These are phyloP conservation scores for Vespertilio murinus DNA, from an alignment of 2,797 vertebrate genomes.

Conservation along the genomic window DNA sequence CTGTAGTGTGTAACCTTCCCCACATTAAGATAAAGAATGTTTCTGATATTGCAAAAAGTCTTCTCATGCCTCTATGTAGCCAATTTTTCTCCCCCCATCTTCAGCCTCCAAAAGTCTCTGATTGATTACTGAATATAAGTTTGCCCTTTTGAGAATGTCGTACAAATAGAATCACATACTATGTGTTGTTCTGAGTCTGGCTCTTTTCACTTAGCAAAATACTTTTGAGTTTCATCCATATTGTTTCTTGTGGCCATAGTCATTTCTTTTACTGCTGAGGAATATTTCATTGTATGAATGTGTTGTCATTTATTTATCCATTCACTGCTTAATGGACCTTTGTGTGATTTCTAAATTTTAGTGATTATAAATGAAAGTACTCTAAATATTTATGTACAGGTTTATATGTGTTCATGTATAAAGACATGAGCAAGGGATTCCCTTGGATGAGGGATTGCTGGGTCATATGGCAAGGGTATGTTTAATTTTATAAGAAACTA, in stretches of 20 bases:
- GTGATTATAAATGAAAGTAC: not conserved
- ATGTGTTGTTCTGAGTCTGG: not conserved
- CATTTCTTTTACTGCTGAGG: not conserved
- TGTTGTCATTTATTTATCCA: not conserved
- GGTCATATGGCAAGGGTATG: not conserved
- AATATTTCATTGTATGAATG: not conserved
- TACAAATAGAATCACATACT: not conserved
- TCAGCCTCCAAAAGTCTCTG: not conserved
- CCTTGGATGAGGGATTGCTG: not conserved
- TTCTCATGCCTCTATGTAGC: not conserved
- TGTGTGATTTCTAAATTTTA: not conserved
- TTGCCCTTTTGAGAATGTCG: not conserved
- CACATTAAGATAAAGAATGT: constrained; percentile 1
- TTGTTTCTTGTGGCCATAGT: not conserved
- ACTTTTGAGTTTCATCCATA: not conserved
- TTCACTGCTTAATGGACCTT: not conserved
- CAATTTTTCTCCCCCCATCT: not conserved
- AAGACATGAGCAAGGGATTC: not conserved
- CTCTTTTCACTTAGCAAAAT: not conserved
- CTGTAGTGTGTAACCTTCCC: not conserved
- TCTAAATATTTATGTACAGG: not conserved
- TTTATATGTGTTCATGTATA: not conserved
- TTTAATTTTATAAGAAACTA: not conserved
- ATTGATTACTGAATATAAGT: not conserved
- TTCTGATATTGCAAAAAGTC: not conserved